Evolutionary conservation across 2,888 invertebrate species (phyloP).

Genomic region (Flabesymbios commensalis): DNA sequence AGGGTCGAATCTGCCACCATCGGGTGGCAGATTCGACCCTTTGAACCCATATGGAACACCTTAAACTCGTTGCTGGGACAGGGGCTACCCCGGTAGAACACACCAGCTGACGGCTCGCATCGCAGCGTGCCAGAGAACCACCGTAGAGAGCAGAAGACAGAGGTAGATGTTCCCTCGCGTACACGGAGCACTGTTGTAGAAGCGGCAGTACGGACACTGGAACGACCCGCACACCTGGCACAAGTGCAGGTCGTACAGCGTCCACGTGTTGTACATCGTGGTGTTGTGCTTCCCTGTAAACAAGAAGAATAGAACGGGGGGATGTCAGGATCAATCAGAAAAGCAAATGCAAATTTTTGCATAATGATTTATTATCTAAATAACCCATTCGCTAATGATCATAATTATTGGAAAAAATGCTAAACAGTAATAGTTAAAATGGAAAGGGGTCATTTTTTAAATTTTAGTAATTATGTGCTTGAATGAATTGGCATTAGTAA

Average conservation of each 20-base stretch:
- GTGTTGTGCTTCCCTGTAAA: conserved; percentile 56
- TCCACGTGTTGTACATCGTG: conserved; percentile 51
- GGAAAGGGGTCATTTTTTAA: no score
- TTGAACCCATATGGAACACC: no score
- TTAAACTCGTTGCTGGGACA: no score
- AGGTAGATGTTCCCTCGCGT: background rate
- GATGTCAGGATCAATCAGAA: no score
- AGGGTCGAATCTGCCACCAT: no score
- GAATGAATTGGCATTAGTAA: no score
- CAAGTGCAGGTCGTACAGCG: conserved; percentile 55
- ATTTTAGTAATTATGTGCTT: no score
- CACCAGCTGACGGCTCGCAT: no score
- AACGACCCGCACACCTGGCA: conserved; percentile 62
- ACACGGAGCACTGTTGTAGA: conserved; percentile 53
- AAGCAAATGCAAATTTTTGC: no score
- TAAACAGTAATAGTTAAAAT: background rate
- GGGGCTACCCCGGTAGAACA: no score
- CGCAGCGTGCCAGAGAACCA: background rate
- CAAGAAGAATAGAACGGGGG: background rate
- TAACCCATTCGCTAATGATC: background rate
- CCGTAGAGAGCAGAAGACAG: background rate
- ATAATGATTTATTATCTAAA: background rate
- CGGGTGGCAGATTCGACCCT: no score
- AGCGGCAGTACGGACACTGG: conserved; percentile 62
- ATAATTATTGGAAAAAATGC: background rate